A percentile compares a stretch with the other conserved stretches of the same genome.
phyloP scores from a whole-genome alignment of 1,140 invertebrate genomes.

The Hycleus phaleratus region DNA sequence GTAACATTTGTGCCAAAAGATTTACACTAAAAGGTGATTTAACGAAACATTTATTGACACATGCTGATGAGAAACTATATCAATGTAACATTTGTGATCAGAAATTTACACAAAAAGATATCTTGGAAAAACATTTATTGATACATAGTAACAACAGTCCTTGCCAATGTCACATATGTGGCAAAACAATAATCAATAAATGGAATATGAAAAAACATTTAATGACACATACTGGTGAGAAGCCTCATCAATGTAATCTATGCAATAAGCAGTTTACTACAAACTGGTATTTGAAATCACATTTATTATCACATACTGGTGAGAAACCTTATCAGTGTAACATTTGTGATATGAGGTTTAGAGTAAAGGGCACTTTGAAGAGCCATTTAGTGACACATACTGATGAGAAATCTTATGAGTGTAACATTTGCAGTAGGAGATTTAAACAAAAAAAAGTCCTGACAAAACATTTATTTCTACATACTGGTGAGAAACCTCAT shows the following conservation, averaged over 20 bases:
- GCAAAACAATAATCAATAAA: neutral
- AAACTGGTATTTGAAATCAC: no score
- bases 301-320: no score
- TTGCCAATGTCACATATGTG: constrained; percentile 16
- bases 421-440: neutral
- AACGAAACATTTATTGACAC: no score
- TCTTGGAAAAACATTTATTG: no score
- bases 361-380: no score
- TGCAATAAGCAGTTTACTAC: no score
- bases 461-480: neutral
- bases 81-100: constrained; percentile 4
- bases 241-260: no score
- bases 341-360: neutral
- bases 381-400: no score
- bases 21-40: no score
- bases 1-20: neutral
- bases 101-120: neutral
- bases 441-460: neutral
- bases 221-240: neutral
- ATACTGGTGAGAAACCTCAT: constrained; percentile 6
- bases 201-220: neutral
- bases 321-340: neutral
- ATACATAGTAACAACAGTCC: neutral
- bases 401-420: neutral
- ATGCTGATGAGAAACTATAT: neutral